These are phyloP conservation scores for Callionymus lyra DNA, from an alignment of 2,113 vertebrate species.

Conservation along the genomic window DNA sequence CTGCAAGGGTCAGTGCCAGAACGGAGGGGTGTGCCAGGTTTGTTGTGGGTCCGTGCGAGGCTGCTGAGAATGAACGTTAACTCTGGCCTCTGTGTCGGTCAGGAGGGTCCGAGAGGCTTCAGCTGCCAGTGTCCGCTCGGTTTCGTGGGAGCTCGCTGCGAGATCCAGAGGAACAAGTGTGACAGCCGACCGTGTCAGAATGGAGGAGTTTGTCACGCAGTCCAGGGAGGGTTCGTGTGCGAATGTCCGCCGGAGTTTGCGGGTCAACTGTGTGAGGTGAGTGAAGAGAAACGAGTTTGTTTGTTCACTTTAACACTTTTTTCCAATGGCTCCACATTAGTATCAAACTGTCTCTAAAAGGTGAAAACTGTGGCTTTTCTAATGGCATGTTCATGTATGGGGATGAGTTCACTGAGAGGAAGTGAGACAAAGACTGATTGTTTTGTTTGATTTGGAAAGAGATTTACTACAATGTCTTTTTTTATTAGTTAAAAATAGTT, in stretches of 20 bases:
- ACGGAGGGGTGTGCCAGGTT: constrained; percentile 90
- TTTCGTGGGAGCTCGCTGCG: constrained; percentile 80
- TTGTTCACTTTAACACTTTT: too few species aligned
- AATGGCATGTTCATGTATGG: too few species aligned
- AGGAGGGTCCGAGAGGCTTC: constrained; percentile 65
- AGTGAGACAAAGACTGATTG: too few species aligned
- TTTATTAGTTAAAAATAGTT: too few species aligned
- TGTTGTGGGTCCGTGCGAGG: not conserved
- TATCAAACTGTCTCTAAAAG: too few species aligned
- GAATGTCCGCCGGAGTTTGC: constrained; percentile 75
- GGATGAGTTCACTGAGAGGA: too few species aligned
- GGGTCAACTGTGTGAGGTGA: constrained; percentile 85
- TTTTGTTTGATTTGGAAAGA: too few species aligned
- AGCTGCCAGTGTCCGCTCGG: constrained; percentile 77
- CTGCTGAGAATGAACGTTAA: not conserved
- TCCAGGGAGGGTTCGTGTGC: constrained; percentile 76
- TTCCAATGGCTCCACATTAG: too few species aligned
- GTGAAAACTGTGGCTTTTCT: too few species aligned
- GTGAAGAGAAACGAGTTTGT: too few species aligned
- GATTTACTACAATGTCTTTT: too few species aligned
- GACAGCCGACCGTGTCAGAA: constrained; percentile 78
- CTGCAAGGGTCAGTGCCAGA: constrained; percentile 84
- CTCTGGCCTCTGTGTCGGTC: not conserved
- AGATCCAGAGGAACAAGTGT: constrained; percentile 73
- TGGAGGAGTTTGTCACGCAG: constrained; percentile 71